Conservation (phyloP, 1,140 invertebrate genomes). For the Drosophila bocki region DNA sequence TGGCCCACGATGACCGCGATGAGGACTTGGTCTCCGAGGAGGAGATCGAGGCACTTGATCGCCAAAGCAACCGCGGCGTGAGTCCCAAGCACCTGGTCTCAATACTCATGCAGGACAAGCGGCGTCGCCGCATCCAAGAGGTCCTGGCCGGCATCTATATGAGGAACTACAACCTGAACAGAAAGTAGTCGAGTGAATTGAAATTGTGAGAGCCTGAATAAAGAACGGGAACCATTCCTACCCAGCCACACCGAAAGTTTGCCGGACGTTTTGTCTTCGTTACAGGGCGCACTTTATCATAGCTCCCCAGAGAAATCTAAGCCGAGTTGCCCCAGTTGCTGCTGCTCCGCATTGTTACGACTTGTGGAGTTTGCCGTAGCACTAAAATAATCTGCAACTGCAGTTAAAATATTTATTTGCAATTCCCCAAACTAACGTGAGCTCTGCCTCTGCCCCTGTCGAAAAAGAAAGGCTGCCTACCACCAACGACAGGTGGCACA, state of each 20-base stretch:
- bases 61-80: slow-evolving; percentile 50
- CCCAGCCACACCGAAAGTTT: slow-evolving; percentile 35
- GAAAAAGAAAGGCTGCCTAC: slow-evolving; percentile 3
- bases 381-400: slow-evolving; percentile 83
- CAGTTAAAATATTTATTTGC: slow-evolving; percentile 84
- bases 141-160: slow-evolving; percentile 66
- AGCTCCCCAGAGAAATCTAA: slow-evolving; percentile 72
- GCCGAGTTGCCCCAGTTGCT: slow-evolving; percentile 54
- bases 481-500: slow-evolving; percentile 21
- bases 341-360: slow-evolving; percentile 52
- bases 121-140: slow-evolving; percentile 67
- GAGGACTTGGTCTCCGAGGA: slow-evolving; percentile 44
- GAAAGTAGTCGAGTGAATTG: slow-evolving; percentile 66
- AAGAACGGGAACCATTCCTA: slow-evolving; percentile 29
- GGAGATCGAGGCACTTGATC: slow-evolving; percentile 43
- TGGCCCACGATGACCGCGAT: slow-evolving; percentile 36
- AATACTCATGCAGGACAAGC: slow-evolving; percentile 62
- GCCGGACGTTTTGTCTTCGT: slow-evolving; percentile 64
- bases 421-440: slow-evolving; percentile 80
- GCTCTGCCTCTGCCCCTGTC: slow-evolving; percentile 14
- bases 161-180: slow-evolving; percentile 66
- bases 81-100: slow-evolving; percentile 60
- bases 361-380: slow-evolving; percentile 42
- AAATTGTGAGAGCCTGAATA: slow-evolving; percentile 59
- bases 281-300: slow-evolving; percentile 69